Evolutionary conservation across 2,113 vertebrate genomes (phyloP), one percentile per base, ranked within the genome.

Genomic region (Smithornis capensis): DNA sequence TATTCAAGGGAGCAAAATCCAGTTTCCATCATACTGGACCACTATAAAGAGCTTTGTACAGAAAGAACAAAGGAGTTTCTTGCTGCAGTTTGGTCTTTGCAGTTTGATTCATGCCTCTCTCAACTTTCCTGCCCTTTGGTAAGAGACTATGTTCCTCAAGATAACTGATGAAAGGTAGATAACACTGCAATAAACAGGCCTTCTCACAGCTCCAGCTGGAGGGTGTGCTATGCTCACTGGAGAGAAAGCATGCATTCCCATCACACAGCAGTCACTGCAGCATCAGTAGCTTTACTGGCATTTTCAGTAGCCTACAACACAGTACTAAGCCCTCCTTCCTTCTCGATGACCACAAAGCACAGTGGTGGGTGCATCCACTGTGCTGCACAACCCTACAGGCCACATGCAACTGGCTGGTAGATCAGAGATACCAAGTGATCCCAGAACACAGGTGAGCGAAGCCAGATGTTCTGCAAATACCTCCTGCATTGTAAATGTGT

Each of bases 1-100:
- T 63, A 63, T 35, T 22, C 59, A 93, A 90, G 42, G 63, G 23
- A 33, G 14, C 24, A 94, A 96, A 95, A 94, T 86, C 25, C 6
- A 2, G 42, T 90, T 92, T 70, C 59, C 35, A 38, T 53, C 71
- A 62, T 53, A 70, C 25, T 16, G 6, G 28, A 74, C 15, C 14
- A 49, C 40, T 65, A 80, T 50, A 83, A 94, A 93, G 29, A 77
- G 50, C 12, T n/a, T 74, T 6, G 4, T 21, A 64, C 7, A 69
- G 45, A 73, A 64, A 86, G 75, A 86, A 80, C 37, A 74, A 83
- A 80, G 40, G 35, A 63, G 13, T 47, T 93, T 75, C 33, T 85
- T 60, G 42, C 19, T 50, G 18, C 11, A 35, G 64, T 81, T 90
- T 86, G 49, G 57, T 70, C 53, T 73, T 42, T 70, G 50, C 24